These are phyloP conservation scores for Serilophus lunatus DNA, from an alignment of 2,113 vertebrate species.

Conservation along the genomic window DNA sequence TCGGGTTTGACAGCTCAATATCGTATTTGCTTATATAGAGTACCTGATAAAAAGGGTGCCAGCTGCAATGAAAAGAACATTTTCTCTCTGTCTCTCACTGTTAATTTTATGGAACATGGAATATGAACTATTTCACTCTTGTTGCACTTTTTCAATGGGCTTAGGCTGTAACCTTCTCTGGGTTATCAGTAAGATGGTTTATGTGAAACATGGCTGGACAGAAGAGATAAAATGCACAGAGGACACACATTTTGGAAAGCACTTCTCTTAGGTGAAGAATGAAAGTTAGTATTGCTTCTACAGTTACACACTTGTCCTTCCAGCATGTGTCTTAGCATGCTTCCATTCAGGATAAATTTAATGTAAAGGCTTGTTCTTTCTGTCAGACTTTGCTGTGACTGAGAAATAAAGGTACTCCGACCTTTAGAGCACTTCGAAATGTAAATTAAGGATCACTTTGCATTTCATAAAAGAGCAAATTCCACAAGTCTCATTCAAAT, in stretches of 20 bases:
- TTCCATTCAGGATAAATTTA: not conserved
- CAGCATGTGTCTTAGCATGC: not conserved
- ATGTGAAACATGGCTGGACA: not conserved
- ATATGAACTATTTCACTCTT: not conserved
- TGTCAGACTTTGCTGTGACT: not conserved
- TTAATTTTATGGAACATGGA: not conserved
- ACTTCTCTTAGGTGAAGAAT: not conserved
- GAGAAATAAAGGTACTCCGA: no score
- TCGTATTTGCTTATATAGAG: conserved; percentile 22
- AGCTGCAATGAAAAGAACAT: not conserved
- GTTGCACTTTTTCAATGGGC: not conserved
- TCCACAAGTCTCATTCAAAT: not conserved
- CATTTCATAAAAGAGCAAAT: not conserved
- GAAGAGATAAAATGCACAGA: not conserved
- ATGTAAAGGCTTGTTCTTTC: not conserved
- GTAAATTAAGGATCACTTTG: not conserved
- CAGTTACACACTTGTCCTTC: not conserved
- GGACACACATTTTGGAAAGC: not conserved
- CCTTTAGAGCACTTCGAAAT: not conserved
- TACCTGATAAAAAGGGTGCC: conserved; percentile 48
- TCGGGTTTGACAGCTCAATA: conserved; percentile 73
- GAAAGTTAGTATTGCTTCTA: not conserved
- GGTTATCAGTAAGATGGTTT: not conserved
- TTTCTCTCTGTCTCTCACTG: not conserved
- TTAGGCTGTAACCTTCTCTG: not conserved